These are phyloP conservation scores for Hypotaenidia okinawae DNA, from an alignment of 2,797 vertebrate genomes.

Conservation along the genomic window DNA sequence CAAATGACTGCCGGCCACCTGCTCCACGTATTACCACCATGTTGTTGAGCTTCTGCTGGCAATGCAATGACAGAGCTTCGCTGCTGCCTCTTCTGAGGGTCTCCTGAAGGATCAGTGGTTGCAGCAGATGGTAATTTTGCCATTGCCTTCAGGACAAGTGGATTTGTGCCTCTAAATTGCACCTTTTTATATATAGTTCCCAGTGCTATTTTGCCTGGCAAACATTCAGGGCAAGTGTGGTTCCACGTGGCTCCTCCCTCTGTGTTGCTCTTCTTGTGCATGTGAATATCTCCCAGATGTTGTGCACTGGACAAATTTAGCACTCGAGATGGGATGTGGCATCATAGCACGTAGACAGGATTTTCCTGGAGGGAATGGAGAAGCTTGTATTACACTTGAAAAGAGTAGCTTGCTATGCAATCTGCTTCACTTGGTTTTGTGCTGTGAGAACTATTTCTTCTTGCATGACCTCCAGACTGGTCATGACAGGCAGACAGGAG, in stretches of 20 bases:
- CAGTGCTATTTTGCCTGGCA: background rate
- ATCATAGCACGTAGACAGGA: slow-evolving; percentile 24
- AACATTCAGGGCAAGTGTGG: background rate
- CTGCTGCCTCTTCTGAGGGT: background rate
- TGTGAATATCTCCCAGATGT: slow-evolving; percentile 13
- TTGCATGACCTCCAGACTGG: background rate
- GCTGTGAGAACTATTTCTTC: slow-evolving; percentile 33
- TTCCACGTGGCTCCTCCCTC: background rate
- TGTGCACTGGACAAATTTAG: background rate
- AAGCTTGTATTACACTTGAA: background rate
- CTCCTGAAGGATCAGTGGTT: background rate
- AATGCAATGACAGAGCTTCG: background rate
- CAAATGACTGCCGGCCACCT: background rate
- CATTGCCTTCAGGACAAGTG: background rate
- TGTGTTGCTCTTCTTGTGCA: background rate
- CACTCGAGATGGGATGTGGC: background rate
- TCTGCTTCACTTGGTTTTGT: background rate
- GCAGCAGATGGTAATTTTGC: background rate
- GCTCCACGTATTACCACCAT: background rate
- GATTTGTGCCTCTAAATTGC: background rate
- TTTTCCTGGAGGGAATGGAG: slow-evolving; percentile 4
- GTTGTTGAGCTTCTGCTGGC: background rate
- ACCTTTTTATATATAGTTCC: background rate
- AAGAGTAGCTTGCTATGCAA: background rate
- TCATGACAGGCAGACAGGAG: background rate